Evolutionary conservation across 35 echinoderm and acorn worm species (phyloP), one percentile per base, ranked within the genome.

Genomic region (Acanthaster planci): DNA sequence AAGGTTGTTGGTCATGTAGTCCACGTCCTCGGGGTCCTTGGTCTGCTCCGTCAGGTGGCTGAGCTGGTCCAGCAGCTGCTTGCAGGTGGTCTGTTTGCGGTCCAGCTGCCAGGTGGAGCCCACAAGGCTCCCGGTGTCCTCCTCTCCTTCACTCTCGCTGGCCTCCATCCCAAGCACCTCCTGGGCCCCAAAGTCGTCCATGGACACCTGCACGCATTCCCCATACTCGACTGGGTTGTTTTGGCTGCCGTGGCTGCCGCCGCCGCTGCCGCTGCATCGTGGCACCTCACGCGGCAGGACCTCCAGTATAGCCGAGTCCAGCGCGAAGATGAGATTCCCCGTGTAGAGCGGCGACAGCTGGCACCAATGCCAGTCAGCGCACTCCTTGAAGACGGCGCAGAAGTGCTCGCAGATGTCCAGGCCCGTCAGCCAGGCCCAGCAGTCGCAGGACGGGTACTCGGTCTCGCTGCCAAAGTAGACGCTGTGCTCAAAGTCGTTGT

Each of bases 341-440:
- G 23, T 81, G 50, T 81, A 81, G 19, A 44, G 21, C 38, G 51
- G 16, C 26, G 40, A 52, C 19, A 81, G 79, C 44, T 44, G 19
- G 51, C 27, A 44, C 79, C 79, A 81, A 18, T 53, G 40, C 39
- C 42, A 81, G 38, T 31, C 44, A 22, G 27, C 27, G 12, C 40
- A 81, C 16, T 44, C 27, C 15, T 32, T 52, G 51, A 81, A 81
- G 5, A 81, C 22, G 22, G 51, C 44, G 12, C 79, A 81, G 21
- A 81, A 81, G 79, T 81, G 79, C 16, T 81, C 40, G 31, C 79
- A 81, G 79, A 81, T 52, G 21, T 52, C 51, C 38, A 44, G 19
- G 26, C 27, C 51, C 6, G 14, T 26, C 79, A 26, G 15, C 79
- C 79, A 81, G 2, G n/a, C 15, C 27, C 40, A 52, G 31, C 79